phyloP scores from a whole-genome alignment of 1,140 invertebrate genomes.

The Heliconius melpomene region DNA sequence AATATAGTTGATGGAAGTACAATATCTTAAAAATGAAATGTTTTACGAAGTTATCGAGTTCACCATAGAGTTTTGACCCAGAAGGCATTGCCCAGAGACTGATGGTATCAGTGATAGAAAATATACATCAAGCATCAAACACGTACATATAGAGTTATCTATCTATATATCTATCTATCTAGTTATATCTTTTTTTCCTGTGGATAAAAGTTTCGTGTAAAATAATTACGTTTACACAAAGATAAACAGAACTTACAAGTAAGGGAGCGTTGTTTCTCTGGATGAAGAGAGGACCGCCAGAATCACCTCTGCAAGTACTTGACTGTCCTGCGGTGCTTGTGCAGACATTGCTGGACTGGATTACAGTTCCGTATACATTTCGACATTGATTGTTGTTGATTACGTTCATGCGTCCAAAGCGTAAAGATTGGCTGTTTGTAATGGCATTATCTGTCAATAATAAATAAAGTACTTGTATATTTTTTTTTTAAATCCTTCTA shows the following conservation, averaged over 20 bases:
- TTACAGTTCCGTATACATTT: neutral
- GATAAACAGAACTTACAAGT: neutral
- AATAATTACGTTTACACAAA: neutral
- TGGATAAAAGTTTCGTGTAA: neutral
- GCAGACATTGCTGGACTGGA: neutral
- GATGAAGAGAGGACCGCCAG: neutral
- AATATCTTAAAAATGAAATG: too few relatives aligned
- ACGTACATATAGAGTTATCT: too few relatives aligned
- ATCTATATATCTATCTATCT: too few relatives aligned
- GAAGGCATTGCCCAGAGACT: too few relatives aligned
- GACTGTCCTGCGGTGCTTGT: neutral
- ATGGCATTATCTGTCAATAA: neutral
- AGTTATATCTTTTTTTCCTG: neutral
- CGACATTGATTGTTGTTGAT: neutral
- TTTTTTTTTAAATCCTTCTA: too few relatives aligned
- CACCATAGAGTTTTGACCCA: too few relatives aligned
- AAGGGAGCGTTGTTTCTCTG: neutral
- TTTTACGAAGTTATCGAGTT: too few relatives aligned
- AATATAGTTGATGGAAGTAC: too few relatives aligned
- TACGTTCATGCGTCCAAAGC: neutral
- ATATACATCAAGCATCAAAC: too few relatives aligned
- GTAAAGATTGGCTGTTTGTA: neutral
- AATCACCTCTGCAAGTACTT: neutral
- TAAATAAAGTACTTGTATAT: too few relatives aligned
- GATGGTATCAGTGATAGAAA: too few relatives aligned